A percentile compares a stretch with the other conserved stretches of the same genome.
Conservation (phyloP, 2,888 invertebrate species). For the Melipona bicolor region DNA sequence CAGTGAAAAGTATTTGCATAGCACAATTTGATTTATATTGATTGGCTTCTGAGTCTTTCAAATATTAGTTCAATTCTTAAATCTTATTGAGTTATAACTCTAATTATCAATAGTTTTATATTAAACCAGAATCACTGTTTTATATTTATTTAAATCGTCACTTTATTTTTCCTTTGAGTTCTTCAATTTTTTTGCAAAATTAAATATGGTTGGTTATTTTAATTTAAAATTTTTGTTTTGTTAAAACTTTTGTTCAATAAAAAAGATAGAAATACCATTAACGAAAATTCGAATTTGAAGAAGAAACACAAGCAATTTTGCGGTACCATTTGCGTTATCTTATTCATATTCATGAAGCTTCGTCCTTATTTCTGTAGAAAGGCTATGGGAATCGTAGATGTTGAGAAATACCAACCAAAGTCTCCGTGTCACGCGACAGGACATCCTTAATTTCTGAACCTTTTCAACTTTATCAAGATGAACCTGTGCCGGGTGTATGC, state of each 20-base stretch:
- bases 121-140: no score
- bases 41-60: no score
- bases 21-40: no score
- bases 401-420: constrained; percentile 53
- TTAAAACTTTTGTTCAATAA: background rate
- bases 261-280: background rate
- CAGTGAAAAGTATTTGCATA: no score
- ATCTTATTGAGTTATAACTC: no score
- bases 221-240: no score
- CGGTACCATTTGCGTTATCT: constrained; percentile 52
- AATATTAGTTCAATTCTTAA: no score
- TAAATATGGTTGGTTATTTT: no score
- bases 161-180: no score
- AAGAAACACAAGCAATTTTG: constrained; percentile 47
- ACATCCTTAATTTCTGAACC: constrained; percentile 52
- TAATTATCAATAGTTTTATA: no score
- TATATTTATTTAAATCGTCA: no score
- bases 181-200: no score
- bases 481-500: constrained; percentile 12
- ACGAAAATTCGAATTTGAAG: constrained; percentile 46
- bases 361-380: constrained; percentile 55
- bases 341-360: constrained; percentile 66
- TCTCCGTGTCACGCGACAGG: constrained; percentile 63
- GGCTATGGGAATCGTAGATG: constrained; percentile 47
- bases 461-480: constrained; percentile 53